A percentile compares a stretch with the other conserved stretches of the same genome.
These are phyloP conservation scores for Alces alces DNA, from an alignment of 2,113 vertebrate genomes.

Conservation along the genomic window DNA sequence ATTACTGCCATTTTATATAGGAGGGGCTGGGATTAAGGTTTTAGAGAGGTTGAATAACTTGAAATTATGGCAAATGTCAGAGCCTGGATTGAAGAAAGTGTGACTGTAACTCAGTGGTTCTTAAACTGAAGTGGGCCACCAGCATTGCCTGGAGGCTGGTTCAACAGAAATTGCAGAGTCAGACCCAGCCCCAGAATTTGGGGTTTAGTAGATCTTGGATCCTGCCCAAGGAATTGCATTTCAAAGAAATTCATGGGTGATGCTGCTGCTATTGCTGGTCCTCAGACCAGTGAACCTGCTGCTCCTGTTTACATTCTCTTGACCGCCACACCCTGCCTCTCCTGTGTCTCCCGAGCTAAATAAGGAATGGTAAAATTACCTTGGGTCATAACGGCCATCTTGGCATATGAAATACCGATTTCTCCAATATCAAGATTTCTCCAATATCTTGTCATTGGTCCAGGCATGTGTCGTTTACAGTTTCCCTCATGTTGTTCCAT, in stretches of 20 bases:
- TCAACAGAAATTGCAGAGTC: not conserved
- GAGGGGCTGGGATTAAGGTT: not conserved
- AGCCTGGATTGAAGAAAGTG: not conserved
- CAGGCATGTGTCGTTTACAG: not conserved
- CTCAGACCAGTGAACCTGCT: not conserved
- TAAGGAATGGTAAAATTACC: not conserved
- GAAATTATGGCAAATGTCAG: not conserved
- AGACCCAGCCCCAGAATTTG: not conserved
- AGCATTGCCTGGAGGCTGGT: not conserved
- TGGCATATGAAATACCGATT: not conserved
- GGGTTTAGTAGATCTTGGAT: not conserved
- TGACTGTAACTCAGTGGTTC: not conserved
- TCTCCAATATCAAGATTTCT: not conserved
- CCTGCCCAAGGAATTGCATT: not conserved
- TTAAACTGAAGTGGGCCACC: not conserved
- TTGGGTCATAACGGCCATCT: not conserved
- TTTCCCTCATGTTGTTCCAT: not conserved
- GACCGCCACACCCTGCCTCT: accelerated
- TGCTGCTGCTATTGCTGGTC: not conserved
- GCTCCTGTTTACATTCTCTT: accelerated
- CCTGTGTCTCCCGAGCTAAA: not conserved
- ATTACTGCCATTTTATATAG: not conserved
- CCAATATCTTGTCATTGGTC: not conserved
- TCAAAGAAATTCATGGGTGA: not conserved
- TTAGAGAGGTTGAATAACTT: not conserved